Base-by-base conservation (phyloP, 1,140 invertebrate species). In the Papilio helenus region DNA sequence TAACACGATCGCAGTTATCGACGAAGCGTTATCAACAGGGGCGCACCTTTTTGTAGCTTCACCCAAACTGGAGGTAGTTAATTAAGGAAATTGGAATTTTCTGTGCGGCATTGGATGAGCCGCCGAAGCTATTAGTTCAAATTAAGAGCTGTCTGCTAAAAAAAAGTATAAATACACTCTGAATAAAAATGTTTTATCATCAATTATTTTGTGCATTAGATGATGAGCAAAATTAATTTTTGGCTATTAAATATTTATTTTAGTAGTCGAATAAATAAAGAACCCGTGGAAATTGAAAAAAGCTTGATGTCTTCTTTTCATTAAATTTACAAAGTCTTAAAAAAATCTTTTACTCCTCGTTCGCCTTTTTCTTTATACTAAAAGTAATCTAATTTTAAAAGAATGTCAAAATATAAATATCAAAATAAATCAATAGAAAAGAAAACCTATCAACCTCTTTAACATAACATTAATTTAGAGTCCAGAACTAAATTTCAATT, bases 51-150 rank as follows among this genome's bases (percentile, higher is more conserved):
- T 88, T 88, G 89, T 87, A 82, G 88, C 89, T 85, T 83, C 84
- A 84, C 86, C 89, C 86, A 90, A 93, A 90, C 89, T 90, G 85
- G 87, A 83, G 87, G 87, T 87, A 87, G 89, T 94, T 94, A 93
- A 94, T 94, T 93, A 94, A 93, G 90, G 92, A 93, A 94, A 93
- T 94, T 93, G 92, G 90, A 91, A 88, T 92, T 94, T 94, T 94
- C 88, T 93, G 88, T 85, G 84, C 87, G 85, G 86, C 87, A 91
- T 90, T 92, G 89, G 92, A 92, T 93, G 92, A 92, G 88, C 90
- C 89, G 86, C 85, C 86, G 84, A 88, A 91, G 89, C 93, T 94
- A 94, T 94, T 94, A 94, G 91, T 93, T 90, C 89, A 93, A 93
- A 94, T 94, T 94, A 94, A 90, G 89, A 91, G 85, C 86, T 88